Percentiles rank a stretch among this genome's conserved stretches.
Conservation (phyloP, 2,888 invertebrate genomes). For the Lingula anatina region DNA sequence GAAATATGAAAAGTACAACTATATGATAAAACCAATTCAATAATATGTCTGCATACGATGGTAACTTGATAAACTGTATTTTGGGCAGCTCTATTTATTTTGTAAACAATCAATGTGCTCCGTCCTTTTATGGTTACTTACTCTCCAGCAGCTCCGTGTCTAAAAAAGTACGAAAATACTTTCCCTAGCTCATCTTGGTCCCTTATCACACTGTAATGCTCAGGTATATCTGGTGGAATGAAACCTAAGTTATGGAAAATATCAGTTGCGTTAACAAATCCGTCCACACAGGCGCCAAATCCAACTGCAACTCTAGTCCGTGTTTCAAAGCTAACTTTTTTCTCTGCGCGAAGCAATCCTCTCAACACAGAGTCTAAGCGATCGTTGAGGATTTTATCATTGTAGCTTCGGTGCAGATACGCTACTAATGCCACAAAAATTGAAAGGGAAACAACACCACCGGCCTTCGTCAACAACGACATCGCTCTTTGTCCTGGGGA, state of each 20-base stretch:
- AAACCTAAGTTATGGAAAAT: slow-evolving; percentile 59
- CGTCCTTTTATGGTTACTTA: no score
- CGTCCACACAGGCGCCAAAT: slow-evolving; percentile 77
- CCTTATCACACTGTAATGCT: slow-evolving; percentile 66
- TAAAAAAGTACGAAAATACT: slow-evolving; percentile 75
- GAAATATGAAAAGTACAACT: no score
- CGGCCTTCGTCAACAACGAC: no score
- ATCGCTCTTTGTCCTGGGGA: no score
- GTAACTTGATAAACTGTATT: no score
- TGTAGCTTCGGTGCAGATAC: slow-evolving; percentile 31
- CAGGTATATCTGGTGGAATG: slow-evolving; percentile 56
- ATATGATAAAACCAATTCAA: no score
- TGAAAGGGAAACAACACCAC: slow-evolving; percentile 13
- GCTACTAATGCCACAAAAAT: slow-evolving; percentile 28
- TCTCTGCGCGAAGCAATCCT: slow-evolving; percentile 47
- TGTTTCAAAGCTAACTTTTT: slow-evolving; percentile 38
- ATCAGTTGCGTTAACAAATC: slow-evolving; percentile 67
- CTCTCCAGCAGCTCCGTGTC: slow-evolving; percentile 84
- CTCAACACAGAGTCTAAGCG: slow-evolving; percentile 38
- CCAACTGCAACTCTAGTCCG: slow-evolving; percentile 72
- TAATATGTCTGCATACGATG: no score
- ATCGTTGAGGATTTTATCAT: slow-evolving; percentile 21
- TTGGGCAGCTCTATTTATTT: no score
- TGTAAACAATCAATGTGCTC: no score
- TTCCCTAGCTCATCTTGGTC: slow-evolving; percentile 65